A percentile compares a stretch with the other conserved stretches of the same genome.
Evolutionary conservation across 2,797 vertebrate genomes (phyloP).

Genomic region (Gymnopithys bicolor): DNA sequence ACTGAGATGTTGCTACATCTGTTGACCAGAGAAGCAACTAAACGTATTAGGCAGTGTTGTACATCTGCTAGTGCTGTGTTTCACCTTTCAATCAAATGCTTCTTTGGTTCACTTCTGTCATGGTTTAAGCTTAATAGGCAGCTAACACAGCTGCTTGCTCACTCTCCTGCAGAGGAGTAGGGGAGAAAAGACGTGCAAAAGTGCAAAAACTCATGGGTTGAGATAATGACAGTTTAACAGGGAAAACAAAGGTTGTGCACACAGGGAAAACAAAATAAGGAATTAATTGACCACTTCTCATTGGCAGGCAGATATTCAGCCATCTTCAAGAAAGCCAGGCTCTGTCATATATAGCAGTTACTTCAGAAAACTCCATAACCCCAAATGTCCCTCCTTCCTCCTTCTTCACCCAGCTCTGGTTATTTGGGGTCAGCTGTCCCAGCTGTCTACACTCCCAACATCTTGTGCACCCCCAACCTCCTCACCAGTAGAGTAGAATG

Average conservation of each 20-base stretch:
- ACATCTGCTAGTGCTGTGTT: not conserved
- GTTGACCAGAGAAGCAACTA: not conserved
- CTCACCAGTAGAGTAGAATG: rapidly evolving
- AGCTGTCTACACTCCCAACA: not conserved
- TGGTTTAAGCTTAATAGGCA: not conserved
- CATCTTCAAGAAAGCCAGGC: not conserved
- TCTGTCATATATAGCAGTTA: rapidly evolving
- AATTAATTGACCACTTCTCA: not conserved
- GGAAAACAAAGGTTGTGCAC: not conserved
- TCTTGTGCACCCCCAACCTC: not conserved
- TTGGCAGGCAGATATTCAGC: not conserved
- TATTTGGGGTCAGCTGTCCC: not conserved
- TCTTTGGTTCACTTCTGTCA: not conserved
- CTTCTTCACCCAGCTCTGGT: not conserved
- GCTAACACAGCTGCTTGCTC: not conserved
- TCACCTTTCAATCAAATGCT: not conserved
- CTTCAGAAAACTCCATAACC: not conserved
- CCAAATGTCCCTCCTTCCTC: rapidly evolving
- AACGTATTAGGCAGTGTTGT: not conserved
- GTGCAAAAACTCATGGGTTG: rapidly evolving
- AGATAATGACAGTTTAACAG: not conserved
- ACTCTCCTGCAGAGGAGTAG: not conserved
- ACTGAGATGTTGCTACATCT: not conserved
- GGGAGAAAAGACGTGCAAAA: not conserved
- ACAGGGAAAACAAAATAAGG: not conserved